Evolutionary conservation across 2,113 vertebrate genomes (phyloP).

Genomic region (Tenebrosternarchus preto): DNA sequence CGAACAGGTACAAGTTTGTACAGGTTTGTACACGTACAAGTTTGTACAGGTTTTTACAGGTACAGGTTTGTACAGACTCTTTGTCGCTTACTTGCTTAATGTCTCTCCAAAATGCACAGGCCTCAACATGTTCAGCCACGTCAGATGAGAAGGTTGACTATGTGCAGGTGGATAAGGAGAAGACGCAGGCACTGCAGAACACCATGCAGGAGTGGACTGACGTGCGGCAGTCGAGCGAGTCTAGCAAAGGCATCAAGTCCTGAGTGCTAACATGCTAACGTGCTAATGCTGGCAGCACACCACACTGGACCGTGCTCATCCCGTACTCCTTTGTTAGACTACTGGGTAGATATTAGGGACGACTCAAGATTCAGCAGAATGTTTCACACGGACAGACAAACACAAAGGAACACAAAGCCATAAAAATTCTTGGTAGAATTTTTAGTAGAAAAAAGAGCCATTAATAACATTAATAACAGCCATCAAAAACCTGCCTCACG

Average conservation of each 20-base stretch:
- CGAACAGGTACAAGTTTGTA: too few species aligned
- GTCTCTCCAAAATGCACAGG: conserved; percentile 68
- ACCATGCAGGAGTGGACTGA: conserved; percentile 99
- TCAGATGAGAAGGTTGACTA: conserved; percentile 99
- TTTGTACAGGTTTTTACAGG: too few species aligned
- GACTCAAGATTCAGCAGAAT: conserved; percentile 8
- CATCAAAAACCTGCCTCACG: conserved; percentile 9
- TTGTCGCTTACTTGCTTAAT: neutral
- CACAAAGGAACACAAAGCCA: conserved; percentile 66
- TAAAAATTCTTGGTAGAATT: conserved; percentile 57
- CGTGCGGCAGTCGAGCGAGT: conserved; percentile 91
- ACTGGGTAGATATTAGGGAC: conserved; percentile 16
- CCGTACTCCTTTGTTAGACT: conserved; percentile 19
- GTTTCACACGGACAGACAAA: conserved; percentile 26
- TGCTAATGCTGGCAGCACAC: conserved; percentile 17
- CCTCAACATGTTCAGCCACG: conserved; percentile 91
- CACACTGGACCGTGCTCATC: conserved; percentile 24
- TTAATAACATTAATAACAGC: conserved; percentile 6
- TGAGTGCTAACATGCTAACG: conserved; percentile 57
- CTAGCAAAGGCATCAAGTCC: conserved; percentile 85
- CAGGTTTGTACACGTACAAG: neutral
- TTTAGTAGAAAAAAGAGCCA: neutral
- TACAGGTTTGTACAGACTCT: too few species aligned
- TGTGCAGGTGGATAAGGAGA: conserved; percentile 97
- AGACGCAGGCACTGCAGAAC: conserved; percentile 94